Percentiles rank a stretch among this genome's conserved stretches.
Evolutionary conservation across 53 echinoderm and acorn worm genomes (phyloP).

Genomic region (Crossaster papposus): DNA sequence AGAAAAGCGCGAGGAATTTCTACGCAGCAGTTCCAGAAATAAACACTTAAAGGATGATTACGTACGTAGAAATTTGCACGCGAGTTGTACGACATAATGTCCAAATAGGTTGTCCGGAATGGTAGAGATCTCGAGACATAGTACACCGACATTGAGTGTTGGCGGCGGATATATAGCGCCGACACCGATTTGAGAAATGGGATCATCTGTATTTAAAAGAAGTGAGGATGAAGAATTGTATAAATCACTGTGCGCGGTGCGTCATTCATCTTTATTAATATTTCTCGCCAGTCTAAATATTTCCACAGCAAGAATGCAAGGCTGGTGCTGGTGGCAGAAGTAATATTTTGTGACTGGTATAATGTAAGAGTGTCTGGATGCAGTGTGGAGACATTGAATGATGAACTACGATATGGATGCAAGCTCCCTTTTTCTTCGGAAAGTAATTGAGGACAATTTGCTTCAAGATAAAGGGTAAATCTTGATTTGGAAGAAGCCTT

Average conservation of each 20-base stretch:
- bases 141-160: slow-evolving; percentile 26
- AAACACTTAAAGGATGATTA: slow-evolving; percentile 19
- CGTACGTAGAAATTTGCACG: too few relatives aligned
- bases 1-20: slow-evolving; percentile 16
- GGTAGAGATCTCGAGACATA: background rate
- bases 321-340: slow-evolving; percentile 9
- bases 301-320: slow-evolving; percentile 41
- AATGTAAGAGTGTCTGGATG: background rate
- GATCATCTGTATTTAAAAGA: slow-evolving; percentile 15
- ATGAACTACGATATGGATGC: background rate
- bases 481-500: too few relatives aligned
- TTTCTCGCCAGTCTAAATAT: slow-evolving; percentile 57
- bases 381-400: background rate
- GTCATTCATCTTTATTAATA: slow-evolving; percentile 53
- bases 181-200: slow-evolving; percentile 7
- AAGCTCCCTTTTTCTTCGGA: background rate
- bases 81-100: background rate
- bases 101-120: background rate
- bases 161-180: too few relatives aligned
- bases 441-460: too few relatives aligned
- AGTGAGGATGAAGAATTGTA: background rate
- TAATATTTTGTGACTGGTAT: slow-evolving; percentile 11
- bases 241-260: slow-evolving; percentile 25
- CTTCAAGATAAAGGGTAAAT: too few relatives aligned
- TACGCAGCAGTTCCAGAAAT: slow-evolving; percentile 17